Evolutionary conservation across 2,888 invertebrate genomes (phyloP).

Genomic region (Ariolimax columbianus): DNA sequence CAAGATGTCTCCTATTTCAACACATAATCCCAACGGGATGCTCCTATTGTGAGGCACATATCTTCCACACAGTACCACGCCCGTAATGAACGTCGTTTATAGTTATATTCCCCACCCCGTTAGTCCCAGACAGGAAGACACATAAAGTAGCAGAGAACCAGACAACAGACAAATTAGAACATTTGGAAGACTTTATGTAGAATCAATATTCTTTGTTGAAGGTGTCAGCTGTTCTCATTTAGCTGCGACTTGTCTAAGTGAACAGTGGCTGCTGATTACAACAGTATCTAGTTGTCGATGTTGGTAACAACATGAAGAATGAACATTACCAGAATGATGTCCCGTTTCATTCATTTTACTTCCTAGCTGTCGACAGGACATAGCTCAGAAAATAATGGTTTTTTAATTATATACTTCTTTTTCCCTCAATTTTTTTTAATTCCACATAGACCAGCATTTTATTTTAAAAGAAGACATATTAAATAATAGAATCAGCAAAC

Average conservation of each 20-base stretch:
- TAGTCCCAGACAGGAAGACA: not conserved
- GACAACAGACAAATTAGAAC: not conserved
- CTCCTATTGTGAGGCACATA: too few species aligned
- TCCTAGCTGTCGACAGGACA: not conserved
- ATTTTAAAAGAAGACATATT: not conserved
- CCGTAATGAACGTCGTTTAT: too few species aligned
- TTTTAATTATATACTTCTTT: not conserved
- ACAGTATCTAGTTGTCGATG: not conserved
- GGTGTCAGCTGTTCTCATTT: not conserved
- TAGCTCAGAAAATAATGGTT: not conserved
- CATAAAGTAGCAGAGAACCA: not conserved
- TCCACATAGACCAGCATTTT: not conserved
- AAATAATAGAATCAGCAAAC: too few species aligned
- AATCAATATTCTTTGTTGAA: conserved; percentile 9
- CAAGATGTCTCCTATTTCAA: too few species aligned
- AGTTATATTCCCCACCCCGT: too few species aligned
- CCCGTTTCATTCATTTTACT: not conserved
- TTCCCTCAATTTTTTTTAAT: not conserved
- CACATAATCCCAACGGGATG: too few species aligned
- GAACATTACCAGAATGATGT: not conserved
- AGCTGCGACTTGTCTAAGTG: not conserved
- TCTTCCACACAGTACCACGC: too few species aligned
- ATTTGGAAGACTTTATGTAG: not conserved
- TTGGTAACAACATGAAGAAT: not conserved
- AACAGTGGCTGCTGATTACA: not conserved